Conservation (phyloP, 2,797 vertebrate species). For the Aeoliscus strigatus region DNA sequence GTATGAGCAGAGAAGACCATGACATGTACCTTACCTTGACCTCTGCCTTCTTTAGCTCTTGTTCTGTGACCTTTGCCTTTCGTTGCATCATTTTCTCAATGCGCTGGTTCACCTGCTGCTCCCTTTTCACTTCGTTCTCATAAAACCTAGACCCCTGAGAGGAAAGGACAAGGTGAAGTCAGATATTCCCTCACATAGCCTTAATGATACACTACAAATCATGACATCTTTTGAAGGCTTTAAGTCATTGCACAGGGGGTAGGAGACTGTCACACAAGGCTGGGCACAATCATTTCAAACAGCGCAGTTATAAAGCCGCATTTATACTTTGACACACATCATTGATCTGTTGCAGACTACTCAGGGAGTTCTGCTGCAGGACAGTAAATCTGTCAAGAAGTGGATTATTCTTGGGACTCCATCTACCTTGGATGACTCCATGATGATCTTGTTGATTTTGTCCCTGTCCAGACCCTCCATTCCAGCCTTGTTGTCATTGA, state of each 20-base stretch:
- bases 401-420: no score
- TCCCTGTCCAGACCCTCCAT: slow-evolving; percentile 97
- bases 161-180: slow-evolving; percentile 10
- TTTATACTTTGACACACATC: slow-evolving; percentile 3
- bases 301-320: slow-evolving; percentile 3
- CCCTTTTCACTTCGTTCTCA: slow-evolving; percentile 90
- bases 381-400: no score
- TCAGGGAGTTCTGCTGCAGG: no score
- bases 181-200: slow-evolving; percentile 3
- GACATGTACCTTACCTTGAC: slow-evolving; percentile 52
- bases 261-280: slow-evolving; percentile 17
- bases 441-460: slow-evolving; percentile 97
- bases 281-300: slow-evolving; percentile 7
- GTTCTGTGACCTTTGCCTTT: slow-evolving; percentile 82
- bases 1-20: background rate
- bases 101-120: slow-evolving; percentile 90
- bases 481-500: slow-evolving; percentile 98
- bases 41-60: slow-evolving; percentile 84
- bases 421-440: slow-evolving; percentile 89
- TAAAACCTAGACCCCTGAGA: slow-evolving; percentile 89
- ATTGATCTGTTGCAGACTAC: background rate
- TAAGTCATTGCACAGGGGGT: slow-evolving; percentile 6
- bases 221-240: slow-evolving; percentile 8
- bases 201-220: slow-evolving; percentile 5
- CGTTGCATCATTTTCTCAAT: slow-evolving; percentile 90